Conservation (phyloP, 2,888 invertebrate genomes). For the Sericinus montela region DNA sequence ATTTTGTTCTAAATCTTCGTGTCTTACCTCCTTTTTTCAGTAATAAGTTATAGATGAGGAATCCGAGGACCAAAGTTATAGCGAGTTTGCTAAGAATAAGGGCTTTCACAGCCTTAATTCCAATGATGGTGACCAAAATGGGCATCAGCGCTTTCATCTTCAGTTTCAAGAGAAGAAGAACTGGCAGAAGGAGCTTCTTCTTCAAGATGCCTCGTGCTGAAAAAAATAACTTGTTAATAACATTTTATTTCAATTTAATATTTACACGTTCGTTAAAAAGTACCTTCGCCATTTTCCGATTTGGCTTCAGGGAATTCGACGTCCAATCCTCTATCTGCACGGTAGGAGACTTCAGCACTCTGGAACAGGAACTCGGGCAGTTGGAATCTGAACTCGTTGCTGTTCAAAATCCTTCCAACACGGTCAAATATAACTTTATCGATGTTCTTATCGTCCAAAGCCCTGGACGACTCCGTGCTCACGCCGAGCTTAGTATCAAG, state of each 20-base stretch:
- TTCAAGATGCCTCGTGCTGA: constrained; percentile 88
- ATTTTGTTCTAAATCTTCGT: not conserved
- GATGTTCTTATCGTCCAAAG: constrained; percentile 80
- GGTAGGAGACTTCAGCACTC: constrained; percentile 82
- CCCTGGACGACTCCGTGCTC: constrained; percentile 79
- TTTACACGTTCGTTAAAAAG: not conserved
- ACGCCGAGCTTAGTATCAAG: constrained; percentile 85
- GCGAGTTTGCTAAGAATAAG: constrained; percentile 91
- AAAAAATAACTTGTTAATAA: constrained; percentile 28
- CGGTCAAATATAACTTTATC: constrained; percentile 88
- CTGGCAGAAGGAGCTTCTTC: constrained; percentile 90
- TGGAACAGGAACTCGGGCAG: constrained; percentile 86
- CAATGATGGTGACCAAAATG: constrained; percentile 87
- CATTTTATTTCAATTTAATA: not conserved
- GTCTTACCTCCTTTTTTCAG: constrained; percentile 85
- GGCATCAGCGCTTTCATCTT: constrained; percentile 92
- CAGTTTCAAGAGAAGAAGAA: constrained; percentile 87
- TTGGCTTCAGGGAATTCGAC: constrained; percentile 76
- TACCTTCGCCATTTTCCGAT: constrained; percentile 79
- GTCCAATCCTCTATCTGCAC: constrained; percentile 83
- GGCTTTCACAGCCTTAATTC: constrained; percentile 90
- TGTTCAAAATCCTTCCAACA: constrained; percentile 83
- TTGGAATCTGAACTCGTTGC: constrained; percentile 86
- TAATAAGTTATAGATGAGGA: constrained; percentile 87
- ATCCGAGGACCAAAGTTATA: constrained; percentile 88